Conservation (phyloP, 1,140 invertebrate species). For the Apis laboriosa region DNA sequence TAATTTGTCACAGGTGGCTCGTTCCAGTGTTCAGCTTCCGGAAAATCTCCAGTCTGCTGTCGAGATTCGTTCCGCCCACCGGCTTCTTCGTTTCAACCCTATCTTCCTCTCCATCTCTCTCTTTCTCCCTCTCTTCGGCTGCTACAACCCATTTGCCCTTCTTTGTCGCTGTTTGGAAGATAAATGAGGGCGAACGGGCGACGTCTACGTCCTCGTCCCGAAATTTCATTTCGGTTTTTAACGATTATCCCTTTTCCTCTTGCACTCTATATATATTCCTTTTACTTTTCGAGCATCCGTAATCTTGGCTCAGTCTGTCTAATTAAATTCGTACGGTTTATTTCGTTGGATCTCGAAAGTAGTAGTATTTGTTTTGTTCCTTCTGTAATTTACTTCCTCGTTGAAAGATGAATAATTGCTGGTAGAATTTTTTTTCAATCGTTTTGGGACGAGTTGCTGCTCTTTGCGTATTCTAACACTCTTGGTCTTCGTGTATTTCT, state of each 20-base stretch:
- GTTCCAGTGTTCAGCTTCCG: constrained; percentile 25
- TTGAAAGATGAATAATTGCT: background rate
- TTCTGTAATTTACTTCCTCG: background rate
- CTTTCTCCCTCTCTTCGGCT: too few species aligned
- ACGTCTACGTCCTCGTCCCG: background rate
- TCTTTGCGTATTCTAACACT: too few species aligned
- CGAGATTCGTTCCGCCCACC: constrained; percentile 26
- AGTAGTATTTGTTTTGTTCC: background rate
- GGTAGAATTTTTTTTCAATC: background rate
- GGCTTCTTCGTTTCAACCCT: constrained; percentile 48
- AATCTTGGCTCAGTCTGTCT: constrained; percentile 4
- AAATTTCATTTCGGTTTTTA: constrained; percentile 51
- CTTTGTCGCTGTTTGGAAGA: background rate
- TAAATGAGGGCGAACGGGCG: constrained; percentile 23
- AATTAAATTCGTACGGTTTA: constrained; percentile 37
- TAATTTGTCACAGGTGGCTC: constrained; percentile 53
- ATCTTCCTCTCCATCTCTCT: background rate
- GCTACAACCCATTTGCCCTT: background rate
- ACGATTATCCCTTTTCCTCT: constrained; percentile 11
- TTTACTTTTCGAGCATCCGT: background rate
- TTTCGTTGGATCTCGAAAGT: background rate
- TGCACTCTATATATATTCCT: too few species aligned
- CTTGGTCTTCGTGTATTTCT: too few species aligned
- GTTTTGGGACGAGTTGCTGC: too few species aligned
- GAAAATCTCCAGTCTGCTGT: constrained; percentile 46